Conservation (phyloP, 2,888 invertebrate species). For the Gasteruption jaculator region DNA sequence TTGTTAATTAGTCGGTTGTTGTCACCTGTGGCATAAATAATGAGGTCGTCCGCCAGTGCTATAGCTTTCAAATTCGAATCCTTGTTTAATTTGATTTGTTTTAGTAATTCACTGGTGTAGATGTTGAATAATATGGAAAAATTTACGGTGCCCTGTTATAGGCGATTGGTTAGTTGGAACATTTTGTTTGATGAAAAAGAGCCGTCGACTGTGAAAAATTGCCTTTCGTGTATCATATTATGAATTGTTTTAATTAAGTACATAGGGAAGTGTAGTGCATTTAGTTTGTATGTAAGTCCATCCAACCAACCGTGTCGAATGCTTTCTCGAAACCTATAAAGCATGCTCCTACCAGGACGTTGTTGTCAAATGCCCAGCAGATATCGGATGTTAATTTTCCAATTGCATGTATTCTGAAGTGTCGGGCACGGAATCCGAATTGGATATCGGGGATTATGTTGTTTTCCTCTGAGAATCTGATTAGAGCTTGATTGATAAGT, state of each 20-base stretch:
- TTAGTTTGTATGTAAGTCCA: constrained; percentile 18
- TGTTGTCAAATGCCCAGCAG: constrained; percentile 7
- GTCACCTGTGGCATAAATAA: constrained; percentile 10
- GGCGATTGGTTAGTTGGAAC: constrained; percentile 11
- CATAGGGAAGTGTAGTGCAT: constrained; percentile 15
- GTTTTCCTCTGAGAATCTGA: constrained; percentile 2
- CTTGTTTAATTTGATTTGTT: constrained; percentile 11
- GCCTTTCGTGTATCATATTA: constrained; percentile 16
- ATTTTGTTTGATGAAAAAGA: neutral
- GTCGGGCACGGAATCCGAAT: constrained; percentile 22
- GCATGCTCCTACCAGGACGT: constrained; percentile 12
- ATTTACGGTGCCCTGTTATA: constrained; percentile 18
- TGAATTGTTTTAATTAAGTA: constrained; percentile 13
- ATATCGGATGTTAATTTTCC: constrained; percentile 15
- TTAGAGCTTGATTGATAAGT: constrained; percentile 17
- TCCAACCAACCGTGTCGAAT: constrained; percentile 20
- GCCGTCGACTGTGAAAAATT: constrained; percentile 10
- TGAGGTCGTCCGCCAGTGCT: constrained; percentile 21
- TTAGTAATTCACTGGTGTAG: constrained; percentile 16
- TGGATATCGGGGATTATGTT: constrained; percentile 20
- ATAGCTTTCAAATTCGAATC: neutral
- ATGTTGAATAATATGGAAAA: constrained; percentile 22
- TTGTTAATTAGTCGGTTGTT: neutral
- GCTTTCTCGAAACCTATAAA: constrained; percentile 20
- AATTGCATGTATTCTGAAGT: constrained; percentile 23